Conservation (phyloP, 64 coral and sea anemone species). For the Hydrozoanthus tunicans region DNA sequence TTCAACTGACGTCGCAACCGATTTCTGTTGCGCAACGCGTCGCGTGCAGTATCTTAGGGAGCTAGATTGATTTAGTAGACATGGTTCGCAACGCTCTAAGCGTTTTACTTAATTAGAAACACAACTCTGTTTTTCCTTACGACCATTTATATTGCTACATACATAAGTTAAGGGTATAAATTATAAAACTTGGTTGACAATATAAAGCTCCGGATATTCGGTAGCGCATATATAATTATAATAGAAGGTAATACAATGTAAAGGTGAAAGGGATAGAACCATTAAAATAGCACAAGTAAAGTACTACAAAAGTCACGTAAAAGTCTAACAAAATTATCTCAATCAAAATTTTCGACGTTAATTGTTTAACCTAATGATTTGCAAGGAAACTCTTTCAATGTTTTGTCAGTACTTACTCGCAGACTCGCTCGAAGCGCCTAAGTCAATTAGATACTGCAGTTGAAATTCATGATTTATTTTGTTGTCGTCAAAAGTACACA, state of each 20-base stretch:
- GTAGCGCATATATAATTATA: background rate
- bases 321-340: background rate
- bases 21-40: background rate
- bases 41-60: conserved; percentile 28
- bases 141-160: background rate
- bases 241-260: background rate
- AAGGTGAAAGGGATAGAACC: background rate
- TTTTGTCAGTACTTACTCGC: background rate
- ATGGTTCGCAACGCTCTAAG: background rate
- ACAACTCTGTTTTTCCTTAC: background rate
- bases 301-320: background rate
- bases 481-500: conserved; percentile 30
- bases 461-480: conserved; percentile 49
- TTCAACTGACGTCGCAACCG: background rate
- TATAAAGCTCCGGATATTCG: background rate
- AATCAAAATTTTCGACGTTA: background rate
- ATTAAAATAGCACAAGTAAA: background rate
- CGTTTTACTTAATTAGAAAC: background rate
- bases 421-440: background rate
- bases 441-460: conserved; percentile 8
- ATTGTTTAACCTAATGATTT: background rate
- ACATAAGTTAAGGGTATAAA: background rate
- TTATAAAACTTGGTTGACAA: background rate
- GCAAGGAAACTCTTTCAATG: background rate
- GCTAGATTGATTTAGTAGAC: background rate